Conservation (phyloP, 2,888 invertebrate genomes). For the Ligdia adustata region DNA sequence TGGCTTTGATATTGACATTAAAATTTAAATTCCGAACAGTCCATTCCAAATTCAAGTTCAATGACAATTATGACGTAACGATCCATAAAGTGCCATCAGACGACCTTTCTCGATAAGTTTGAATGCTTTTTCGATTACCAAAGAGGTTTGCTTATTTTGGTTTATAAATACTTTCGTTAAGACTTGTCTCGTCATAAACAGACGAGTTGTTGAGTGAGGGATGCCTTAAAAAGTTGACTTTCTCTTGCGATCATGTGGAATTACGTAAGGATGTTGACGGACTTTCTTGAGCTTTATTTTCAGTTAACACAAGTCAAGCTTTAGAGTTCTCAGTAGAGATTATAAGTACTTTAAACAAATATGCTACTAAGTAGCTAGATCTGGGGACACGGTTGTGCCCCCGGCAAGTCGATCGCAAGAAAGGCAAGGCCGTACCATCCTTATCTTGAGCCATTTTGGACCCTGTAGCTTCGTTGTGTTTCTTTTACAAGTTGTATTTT, state of each 20-base stretch:
- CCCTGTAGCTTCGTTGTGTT: too few relatives aligned
- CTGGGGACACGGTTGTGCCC: too few relatives aligned
- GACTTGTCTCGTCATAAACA: constrained; percentile 38
- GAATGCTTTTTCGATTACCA: constrained; percentile 25
- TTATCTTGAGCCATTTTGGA: too few relatives aligned
- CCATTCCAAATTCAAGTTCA: constrained; percentile 62
- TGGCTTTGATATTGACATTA: constrained; percentile 1
- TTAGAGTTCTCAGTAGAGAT: too few relatives aligned
- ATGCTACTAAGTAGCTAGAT: too few relatives aligned
- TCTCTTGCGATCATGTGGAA: constrained; percentile 56
- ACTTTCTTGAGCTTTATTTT: constrained; percentile 9
- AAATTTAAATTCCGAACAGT: constrained; percentile 9
- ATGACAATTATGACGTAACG: constrained; percentile 51
- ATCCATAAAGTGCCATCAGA: constrained; percentile 24
- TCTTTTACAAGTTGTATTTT: too few relatives aligned
- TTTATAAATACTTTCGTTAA: constrained; percentile 52
- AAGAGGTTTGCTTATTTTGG: constrained; percentile 41
- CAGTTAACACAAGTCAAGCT: too few relatives aligned
- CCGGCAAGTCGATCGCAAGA: too few relatives aligned
- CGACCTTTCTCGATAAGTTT: constrained; percentile 21
- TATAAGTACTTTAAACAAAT: too few relatives aligned
- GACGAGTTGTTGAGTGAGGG: constrained; percentile 36
- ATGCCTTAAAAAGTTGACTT: constrained; percentile 46
- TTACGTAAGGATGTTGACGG: constrained; percentile 33
- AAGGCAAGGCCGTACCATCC: too few relatives aligned